A percentile compares a stretch with the other conserved stretches of the same genome.
These are phyloP conservation scores for Dyspetes luteomarginatus DNA, from an alignment of 2,888 invertebrate genomes.

Conservation along the genomic window DNA sequence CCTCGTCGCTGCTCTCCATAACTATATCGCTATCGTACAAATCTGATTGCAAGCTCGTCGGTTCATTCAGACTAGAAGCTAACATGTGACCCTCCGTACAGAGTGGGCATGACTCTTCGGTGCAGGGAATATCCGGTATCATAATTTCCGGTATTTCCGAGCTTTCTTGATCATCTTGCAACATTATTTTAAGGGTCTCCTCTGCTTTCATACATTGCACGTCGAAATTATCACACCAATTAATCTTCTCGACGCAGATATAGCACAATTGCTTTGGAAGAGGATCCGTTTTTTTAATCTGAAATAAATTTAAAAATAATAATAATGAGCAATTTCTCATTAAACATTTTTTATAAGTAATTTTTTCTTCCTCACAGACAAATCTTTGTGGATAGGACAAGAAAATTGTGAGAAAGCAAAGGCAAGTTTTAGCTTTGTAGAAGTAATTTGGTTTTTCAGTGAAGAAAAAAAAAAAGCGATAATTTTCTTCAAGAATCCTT, in stretches of 20 bases:
- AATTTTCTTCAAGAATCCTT: too few species aligned
- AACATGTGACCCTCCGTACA: conserved; percentile 74
- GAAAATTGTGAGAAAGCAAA: too few species aligned
- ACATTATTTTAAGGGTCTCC: conserved; percentile 70
- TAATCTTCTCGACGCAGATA: conserved; percentile 74
- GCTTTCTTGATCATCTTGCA: conserved; percentile 65
- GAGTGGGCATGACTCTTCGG: conserved; percentile 71
- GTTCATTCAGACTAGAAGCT: conserved; percentile 38
- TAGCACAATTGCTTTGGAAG: conserved; percentile 75
- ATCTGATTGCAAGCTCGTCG: conserved; percentile 57
- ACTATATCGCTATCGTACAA: conserved; percentile 74
- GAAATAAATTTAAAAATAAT: conserved; percentile 24
- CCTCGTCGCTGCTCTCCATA: conserved; percentile 76
- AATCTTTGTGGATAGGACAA: too few species aligned
- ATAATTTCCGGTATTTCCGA: conserved; percentile 14
- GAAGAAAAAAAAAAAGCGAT: too few species aligned
- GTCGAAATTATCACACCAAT: conserved; percentile 75
- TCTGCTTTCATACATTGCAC: conserved; percentile 74
- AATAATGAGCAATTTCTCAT: conserved; percentile 13
- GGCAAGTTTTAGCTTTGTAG: too few species aligned
- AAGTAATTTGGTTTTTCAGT: too few species aligned
- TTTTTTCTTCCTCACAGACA: too few species aligned
- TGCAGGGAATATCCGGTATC: conserved; percentile 19
- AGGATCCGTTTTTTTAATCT: conserved; percentile 75
- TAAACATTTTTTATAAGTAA: too few species aligned